Evolutionary conservation across 35 echinoderm and acorn worm genomes (phyloP), one percentile per base, ranked within the genome.

Genomic region (Hemicentrotus pulcherrimus): DNA sequence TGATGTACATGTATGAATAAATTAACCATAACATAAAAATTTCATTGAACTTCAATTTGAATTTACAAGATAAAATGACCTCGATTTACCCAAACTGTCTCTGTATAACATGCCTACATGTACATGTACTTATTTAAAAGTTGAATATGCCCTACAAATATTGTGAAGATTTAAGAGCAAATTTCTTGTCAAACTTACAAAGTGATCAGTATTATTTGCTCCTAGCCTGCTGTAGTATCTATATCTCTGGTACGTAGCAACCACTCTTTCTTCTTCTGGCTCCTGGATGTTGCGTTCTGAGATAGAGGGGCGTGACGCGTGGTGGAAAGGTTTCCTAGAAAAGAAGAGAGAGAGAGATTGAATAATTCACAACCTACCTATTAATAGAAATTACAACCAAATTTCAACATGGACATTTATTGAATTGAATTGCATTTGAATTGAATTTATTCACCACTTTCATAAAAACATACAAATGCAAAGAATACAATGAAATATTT

Each of bases 251-350:
- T 97, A 97, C 8, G 96, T 99, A 32, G 97, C 98, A 2, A 95
- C 96, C 9, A 96, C 95, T 31, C 95, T 89, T 2, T 61, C 33
- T 91, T 99, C 98, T 0, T 94, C 95, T 50, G 96, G 88, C 19
- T 96, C 95, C 94, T 97, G 95, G 12, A 97, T 91, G 86, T 78
- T 97, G 45, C 97, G 96, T 31, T 94, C 59, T 32, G 95, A 60
- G 87, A 94, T 94, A 0, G 98, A 95, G 16, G 96, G 95, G 15
- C 96, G 96, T 10, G 95, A 93, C 15, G 98, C 97, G 61, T 99
- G 95, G 31, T 99, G 98, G 52, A 99, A 97, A 4, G 98, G 98
- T 96, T 96, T 97, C 94, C 98, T 99, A 86, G 31, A 35, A 31
- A 24, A 33, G 85, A 60, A 95, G 31, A 96, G 48, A 95, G 19